Evolutionary conservation across 53 echinoderm and acorn worm species (phyloP).

Genomic region (Patiria pectinifera): DNA sequence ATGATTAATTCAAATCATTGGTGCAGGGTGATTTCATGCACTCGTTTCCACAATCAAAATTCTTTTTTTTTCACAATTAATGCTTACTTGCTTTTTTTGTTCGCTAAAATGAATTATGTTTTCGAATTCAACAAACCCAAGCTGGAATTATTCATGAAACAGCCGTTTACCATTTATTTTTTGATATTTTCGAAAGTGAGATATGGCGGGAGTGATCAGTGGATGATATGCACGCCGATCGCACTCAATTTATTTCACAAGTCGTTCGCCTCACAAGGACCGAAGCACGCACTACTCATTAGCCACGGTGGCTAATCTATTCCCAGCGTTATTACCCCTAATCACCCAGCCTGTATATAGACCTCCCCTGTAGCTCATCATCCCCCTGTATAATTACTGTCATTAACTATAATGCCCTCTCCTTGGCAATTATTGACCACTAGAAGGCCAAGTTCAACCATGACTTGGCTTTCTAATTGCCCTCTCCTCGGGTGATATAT

Average conservation of each 20-base stretch:
- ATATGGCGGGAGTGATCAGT: conserved; percentile 19
- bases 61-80: no score
- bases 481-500: background rate
- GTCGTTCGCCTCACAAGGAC: background rate
- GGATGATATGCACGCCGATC: conserved; percentile 10
- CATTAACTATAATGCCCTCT: conserved; percentile 33
- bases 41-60: no score
- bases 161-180: background rate
- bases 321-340: conserved; percentile 14
- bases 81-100: no score
- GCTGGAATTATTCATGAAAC: conserved; percentile 4
- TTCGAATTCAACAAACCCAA: background rate
- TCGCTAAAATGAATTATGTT: background rate
- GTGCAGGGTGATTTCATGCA: no score
- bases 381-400: conserved; percentile 8
- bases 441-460: conserved; percentile 29
- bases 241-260: conserved; percentile 41
- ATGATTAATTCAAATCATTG: no score
- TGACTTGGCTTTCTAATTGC: background rate
- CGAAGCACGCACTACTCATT: conserved; percentile 33
- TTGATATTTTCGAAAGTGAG: background rate
- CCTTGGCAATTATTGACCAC: background rate
- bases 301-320: conserved; percentile 16
- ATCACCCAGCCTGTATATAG: conserved; percentile 25
- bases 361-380: background rate